Conservation (phyloP, 2,797 vertebrate genomes). For the Poeciliopsis infans region DNA sequence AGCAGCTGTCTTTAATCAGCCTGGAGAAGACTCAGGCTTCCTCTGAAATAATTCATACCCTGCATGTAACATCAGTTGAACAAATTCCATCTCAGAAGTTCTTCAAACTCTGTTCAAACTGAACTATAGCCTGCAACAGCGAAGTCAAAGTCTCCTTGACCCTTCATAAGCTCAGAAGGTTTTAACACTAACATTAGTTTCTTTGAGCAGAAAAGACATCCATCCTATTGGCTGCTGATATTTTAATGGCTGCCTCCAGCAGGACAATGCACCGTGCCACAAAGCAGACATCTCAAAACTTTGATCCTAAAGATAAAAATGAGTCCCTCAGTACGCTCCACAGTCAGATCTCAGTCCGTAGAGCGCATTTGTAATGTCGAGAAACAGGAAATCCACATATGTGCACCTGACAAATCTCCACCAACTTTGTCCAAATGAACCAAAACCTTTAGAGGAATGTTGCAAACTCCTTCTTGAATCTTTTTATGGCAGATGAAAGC, state of each 20-base stretch:
- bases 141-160: neutral
- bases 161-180: neutral
- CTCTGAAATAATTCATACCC: neutral
- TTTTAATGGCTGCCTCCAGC: neutral
- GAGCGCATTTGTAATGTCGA: neutral
- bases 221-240: neutral
- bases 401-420: too few species aligned
- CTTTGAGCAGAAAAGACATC: neutral
- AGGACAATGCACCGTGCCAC: neutral
- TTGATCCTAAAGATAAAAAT: neutral
- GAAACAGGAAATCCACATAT: neutral
- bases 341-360: neutral
- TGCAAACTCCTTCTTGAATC: neutral
- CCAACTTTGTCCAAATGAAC: neutral
- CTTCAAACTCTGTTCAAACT: neutral
- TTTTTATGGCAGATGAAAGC: neutral
- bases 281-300: neutral
- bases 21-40: neutral
- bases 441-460: neutral
- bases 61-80: neutral
- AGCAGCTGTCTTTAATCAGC: conserved; percentile 3
- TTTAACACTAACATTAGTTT: neutral
- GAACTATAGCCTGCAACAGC: neutral
- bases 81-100: neutral
- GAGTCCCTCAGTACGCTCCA: neutral